Conservation (phyloP, 1,140 invertebrate genomes). For the Drosophila serrata region DNA sequence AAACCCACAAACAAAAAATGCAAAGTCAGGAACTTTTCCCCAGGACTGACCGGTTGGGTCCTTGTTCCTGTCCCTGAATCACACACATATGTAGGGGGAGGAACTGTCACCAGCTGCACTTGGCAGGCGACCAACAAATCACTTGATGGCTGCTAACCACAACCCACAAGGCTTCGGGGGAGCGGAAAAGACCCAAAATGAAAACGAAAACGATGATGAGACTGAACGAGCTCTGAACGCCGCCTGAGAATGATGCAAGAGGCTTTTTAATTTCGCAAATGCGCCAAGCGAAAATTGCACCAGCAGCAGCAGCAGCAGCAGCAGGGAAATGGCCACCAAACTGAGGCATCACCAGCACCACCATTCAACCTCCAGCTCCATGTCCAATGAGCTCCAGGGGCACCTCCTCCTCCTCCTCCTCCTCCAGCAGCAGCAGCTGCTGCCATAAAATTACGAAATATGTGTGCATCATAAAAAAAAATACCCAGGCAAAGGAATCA, state of each 20-base stretch:
- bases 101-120: constrained; percentile 45
- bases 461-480: constrained; percentile 31
- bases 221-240: constrained; percentile 8
- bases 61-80: constrained; percentile 17
- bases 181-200: background rate
- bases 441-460: constrained; percentile 72
- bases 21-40: background rate
- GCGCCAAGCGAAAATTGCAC: constrained; percentile 45
- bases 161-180: background rate
- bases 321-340: constrained; percentile 38
- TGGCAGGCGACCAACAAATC: constrained; percentile 62
- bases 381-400: no score
- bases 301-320: constrained; percentile 7
- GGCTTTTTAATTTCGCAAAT: constrained; percentile 79
- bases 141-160: constrained; percentile 37
- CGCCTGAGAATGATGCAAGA: constrained; percentile 69
- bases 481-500: constrained; percentile 38
- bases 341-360: constrained; percentile 7
- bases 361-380: background rate
- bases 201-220: constrained; percentile 31
- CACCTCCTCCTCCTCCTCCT: no score
- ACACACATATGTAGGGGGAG: background rate
- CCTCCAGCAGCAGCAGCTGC: constrained; percentile 45
- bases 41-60: background rate
- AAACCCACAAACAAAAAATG: background rate